Evolutionary conservation across 1,140 invertebrate species (phyloP).

Genomic region (Plutomurus gul): DNA sequence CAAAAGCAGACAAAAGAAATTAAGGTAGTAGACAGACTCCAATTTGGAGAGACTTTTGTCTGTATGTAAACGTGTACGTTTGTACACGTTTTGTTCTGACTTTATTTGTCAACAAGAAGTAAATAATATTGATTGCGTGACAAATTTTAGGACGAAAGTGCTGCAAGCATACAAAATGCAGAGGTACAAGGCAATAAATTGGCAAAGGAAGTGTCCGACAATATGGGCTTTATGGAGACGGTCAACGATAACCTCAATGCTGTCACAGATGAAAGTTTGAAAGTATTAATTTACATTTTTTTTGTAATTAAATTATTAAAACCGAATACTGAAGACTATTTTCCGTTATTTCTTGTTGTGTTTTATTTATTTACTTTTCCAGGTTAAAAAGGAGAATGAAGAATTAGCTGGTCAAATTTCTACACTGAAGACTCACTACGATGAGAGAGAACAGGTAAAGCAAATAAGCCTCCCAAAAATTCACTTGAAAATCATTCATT

Average conservation of each 20-base stretch:
- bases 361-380: not conserved
- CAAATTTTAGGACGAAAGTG: constrained; percentile 38
- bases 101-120: not conserved
- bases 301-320: too few species aligned
- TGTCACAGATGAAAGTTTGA: constrained; percentile 34
- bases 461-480: not conserved
- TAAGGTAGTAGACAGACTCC: constrained; percentile 49
- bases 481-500: not conserved
- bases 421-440: constrained; percentile 42
- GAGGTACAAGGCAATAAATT: constrained; percentile 45
- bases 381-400: constrained; percentile 50
- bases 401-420: constrained; percentile 41
- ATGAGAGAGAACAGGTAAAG: constrained; percentile 46
- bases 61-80: not conserved
- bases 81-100: not conserved
- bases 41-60: too few species aligned
- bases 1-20: constrained; percentile 47
- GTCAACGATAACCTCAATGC: constrained; percentile 38
- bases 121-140: not conserved
- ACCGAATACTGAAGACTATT: not conserved
- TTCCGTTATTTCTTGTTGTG: not conserved
- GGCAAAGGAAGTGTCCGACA: constrained; percentile 42
- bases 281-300: constrained; percentile 3
- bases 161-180: constrained; percentile 40
- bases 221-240: constrained; percentile 48